Base-by-base conservation (phyloP, 1,140 invertebrate species). In the Microplitis demolitor region DNA sequence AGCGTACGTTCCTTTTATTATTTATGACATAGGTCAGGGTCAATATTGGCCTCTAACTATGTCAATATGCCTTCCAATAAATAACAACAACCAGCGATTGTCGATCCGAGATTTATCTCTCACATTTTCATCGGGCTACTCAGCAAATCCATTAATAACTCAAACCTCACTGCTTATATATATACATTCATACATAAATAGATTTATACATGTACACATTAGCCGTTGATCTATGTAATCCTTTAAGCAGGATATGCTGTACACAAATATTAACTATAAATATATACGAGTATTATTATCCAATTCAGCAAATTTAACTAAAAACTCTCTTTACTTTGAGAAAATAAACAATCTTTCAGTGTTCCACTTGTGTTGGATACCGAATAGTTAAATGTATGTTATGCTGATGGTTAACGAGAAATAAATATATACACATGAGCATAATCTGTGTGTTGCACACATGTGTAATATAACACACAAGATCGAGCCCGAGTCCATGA, bases 1-100 rank as follows among this genome's bases (percentile, higher is more conserved):
- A 24, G 24, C 24, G 24, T 58, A 24, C 3, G 24, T 58, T 58
- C 5, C 14, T 58, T 45, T 45, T 45, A 58, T 58, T 58, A 58
- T 58, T 58, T 58, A 58, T 58, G 56, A 58, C 56, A 58, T 58
- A 58, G 56, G 56, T 58, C 56, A 58, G 56, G 56, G 56, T 58
- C 16, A 58, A 58, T 58, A 58, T 58, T 58, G 9, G 56, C 56
- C 56, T 58, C 56, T 11, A 45, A 45, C 39, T 45, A 45, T 45
- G 39, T 45, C 39, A 45, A 45, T 45, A 58, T 31, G 24, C 14
- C 24, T 9, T 11, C 16, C 56, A 24, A 24, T 54, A 24, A 24
- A 58, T 31, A 24, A 58, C 24, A 58, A 31, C 56, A 58, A 58
- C 8, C 24, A 3, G 4, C 24, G 56, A 24, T 9, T 31, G 56